A percentile compares a stretch with the other conserved stretches of the same genome.
Conservation (phyloP, 53 echinoderm and acorn worm genomes). For the Hippasteria phrygiana region DNA sequence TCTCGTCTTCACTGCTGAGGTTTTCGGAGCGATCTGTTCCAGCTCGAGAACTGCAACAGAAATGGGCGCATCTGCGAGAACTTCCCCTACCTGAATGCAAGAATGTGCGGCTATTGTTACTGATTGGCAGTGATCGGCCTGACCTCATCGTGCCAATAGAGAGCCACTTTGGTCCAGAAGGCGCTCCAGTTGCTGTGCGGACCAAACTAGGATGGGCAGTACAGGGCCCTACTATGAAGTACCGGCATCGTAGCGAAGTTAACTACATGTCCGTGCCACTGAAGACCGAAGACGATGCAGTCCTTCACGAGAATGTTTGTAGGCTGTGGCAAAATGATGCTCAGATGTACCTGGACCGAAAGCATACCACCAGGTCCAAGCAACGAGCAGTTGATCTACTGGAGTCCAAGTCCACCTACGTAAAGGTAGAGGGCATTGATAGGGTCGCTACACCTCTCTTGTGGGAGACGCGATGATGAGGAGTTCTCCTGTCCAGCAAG, state of each 20-base stretch:
- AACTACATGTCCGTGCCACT: background rate
- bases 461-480: background rate
- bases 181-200: slow-evolving; percentile 24
- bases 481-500: too few species aligned
- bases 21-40: slow-evolving; percentile 23
- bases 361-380: too few species aligned
- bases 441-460: background rate
- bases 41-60: background rate
- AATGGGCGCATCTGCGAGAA: slow-evolving; percentile 7
- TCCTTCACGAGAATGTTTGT: slow-evolving; percentile 16
- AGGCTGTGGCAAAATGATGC: slow-evolving; percentile 14
- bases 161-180: slow-evolving; percentile 36
- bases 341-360: slow-evolving; percentile 11
- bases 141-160: slow-evolving; percentile 24
- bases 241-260: background rate
- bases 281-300: background rate
- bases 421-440: background rate
- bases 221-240: background rate
- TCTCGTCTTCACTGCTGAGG: slow-evolving; percentile 21
- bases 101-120: slow-evolving; percentile 9
- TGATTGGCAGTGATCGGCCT: slow-evolving; percentile 34
- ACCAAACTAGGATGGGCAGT: slow-evolving; percentile 48
- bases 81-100: slow-evolving; percentile 9
- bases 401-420: background rate
- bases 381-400: too few species aligned